phyloP scores from a whole-genome alignment of 2,888 invertebrate genomes.

The Rhagonycha lutea region DNA sequence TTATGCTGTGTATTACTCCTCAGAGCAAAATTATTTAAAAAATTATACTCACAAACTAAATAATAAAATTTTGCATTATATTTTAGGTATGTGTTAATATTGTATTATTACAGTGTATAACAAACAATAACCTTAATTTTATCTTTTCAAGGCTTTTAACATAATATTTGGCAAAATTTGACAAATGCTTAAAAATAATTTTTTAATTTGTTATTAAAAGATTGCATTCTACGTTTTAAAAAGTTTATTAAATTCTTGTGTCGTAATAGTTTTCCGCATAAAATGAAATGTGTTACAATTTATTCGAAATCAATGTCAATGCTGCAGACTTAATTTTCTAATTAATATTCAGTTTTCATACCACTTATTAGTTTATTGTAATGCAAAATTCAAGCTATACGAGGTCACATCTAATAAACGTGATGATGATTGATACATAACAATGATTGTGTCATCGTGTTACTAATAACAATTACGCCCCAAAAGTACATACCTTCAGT shows the following conservation, averaged over 20 bases:
- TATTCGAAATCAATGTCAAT: constrained; percentile 18
- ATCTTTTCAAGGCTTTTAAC: neutral
- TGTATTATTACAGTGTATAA: neutral
- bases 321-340: neutral
- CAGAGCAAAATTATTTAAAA: neutral
- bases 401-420: constrained; percentile 5
- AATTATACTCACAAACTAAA: neutral
- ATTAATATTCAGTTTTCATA: constrained; percentile 5
- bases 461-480: constrained; percentile 2
- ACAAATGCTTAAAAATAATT: neutral
- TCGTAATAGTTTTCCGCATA: neutral
- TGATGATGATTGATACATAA: constrained; percentile 9
- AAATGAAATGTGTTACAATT: neutral
- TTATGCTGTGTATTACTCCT: neutral
- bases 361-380: neutral
- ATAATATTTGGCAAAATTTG: neutral
- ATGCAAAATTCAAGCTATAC: neutral
- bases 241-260: neutral
- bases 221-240: neutral
- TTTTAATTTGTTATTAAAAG: neutral
- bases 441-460: constrained; percentile 9
- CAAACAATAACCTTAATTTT: neutral
- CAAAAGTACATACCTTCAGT: neutral
- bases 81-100: neutral
- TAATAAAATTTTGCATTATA: neutral